Percentiles rank a stretch among this genome's conserved stretches.
Evolutionary conservation across 2,113 vertebrate species (phyloP).

Genomic region (Gila orcuttii): DNA sequence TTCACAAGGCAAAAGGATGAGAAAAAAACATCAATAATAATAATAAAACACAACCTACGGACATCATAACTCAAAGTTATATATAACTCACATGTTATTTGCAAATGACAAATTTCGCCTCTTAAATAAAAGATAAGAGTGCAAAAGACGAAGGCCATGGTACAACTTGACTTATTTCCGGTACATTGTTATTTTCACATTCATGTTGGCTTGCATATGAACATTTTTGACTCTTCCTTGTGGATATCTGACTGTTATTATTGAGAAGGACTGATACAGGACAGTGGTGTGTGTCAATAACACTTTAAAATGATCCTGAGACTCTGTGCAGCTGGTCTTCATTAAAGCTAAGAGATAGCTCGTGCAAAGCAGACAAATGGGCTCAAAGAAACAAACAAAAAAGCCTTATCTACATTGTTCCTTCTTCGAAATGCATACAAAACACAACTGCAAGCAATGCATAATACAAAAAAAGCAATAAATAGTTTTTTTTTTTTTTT

Average conservation of each 20-base stretch:
- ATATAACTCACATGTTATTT: not conserved
- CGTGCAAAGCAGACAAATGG: slow-evolving; percentile 53
- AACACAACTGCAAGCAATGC: slow-evolving; percentile 32
- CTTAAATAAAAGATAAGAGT: slow-evolving; percentile 45
- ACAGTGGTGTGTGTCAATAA: slow-evolving; percentile 22
- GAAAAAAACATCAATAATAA: not conserved
- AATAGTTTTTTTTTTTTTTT: slow-evolving; percentile 62
- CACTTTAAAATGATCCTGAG: slow-evolving; percentile 53
- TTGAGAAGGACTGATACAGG: slow-evolving; percentile 16
- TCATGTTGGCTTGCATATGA: slow-evolving; percentile 24
- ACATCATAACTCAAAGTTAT: slow-evolving; percentile 32
- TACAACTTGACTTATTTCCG: slow-evolving; percentile 40
- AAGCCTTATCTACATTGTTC: slow-evolving; percentile 61
- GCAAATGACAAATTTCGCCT: slow-evolving; percentile 44
- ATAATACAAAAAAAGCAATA: slow-evolving; percentile 66
- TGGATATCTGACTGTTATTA: slow-evolving; percentile 16
- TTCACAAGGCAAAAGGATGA: slow-evolving; percentile 47
- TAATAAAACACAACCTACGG: slow-evolving; percentile 4
- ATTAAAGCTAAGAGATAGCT: slow-evolving; percentile 69
- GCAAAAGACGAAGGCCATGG: slow-evolving; percentile 50
- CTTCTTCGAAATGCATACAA: slow-evolving; percentile 48
- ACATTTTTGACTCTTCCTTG: slow-evolving; percentile 26
- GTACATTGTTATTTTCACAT: slow-evolving; percentile 54
- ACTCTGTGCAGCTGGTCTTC: slow-evolving; percentile 51
- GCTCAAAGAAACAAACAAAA: slow-evolving; percentile 48